phyloP scores from a whole-genome alignment of 2,888 invertebrate genomes.

The Strigamia crassipes region DNA sequence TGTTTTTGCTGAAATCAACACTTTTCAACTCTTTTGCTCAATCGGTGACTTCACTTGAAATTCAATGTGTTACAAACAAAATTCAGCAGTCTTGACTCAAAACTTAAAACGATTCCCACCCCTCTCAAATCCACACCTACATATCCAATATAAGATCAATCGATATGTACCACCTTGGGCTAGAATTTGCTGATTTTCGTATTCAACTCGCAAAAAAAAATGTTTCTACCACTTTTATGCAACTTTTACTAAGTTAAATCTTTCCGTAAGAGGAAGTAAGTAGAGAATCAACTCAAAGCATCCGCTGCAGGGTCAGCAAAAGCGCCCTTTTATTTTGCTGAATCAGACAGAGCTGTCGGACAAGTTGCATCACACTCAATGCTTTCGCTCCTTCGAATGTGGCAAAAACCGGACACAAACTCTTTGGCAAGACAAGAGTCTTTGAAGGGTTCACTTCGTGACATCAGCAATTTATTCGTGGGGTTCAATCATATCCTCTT shows the following conservation, averaged over 20 bases:
- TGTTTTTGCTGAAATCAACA: slow-evolving; percentile 39
- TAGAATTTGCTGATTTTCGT: neutral
- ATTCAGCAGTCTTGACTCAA: neutral
- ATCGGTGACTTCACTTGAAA: neutral
- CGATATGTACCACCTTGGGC: neutral
- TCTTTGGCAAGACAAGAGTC: neutral
- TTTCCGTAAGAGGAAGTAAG: neutral
- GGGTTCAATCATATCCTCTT: neutral
- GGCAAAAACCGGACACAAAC: slow-evolving; percentile 32
- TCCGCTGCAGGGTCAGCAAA: slow-evolving; percentile 23
- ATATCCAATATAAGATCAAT: slow-evolving; percentile 24
- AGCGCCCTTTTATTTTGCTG: slow-evolving; percentile 10
- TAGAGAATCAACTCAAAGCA: slow-evolving; percentile 15
- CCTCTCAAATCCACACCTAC: neutral
- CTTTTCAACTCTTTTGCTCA: slow-evolving; percentile 19
- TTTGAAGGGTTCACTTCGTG: neutral
- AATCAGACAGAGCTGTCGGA: slow-evolving; percentile 3
- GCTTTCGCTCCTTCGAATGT: neutral
- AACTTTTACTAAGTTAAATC: slow-evolving; percentile 24
- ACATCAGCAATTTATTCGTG: slow-evolving; percentile 31
- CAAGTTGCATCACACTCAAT: neutral
- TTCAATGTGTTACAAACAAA: slow-evolving; percentile 11
- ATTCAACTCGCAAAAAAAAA: neutral
- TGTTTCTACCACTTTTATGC: neutral
- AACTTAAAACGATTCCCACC: neutral